Conservation (phyloP, 92 coral and sea anemone species). For the Muricea muricata region DNA sequence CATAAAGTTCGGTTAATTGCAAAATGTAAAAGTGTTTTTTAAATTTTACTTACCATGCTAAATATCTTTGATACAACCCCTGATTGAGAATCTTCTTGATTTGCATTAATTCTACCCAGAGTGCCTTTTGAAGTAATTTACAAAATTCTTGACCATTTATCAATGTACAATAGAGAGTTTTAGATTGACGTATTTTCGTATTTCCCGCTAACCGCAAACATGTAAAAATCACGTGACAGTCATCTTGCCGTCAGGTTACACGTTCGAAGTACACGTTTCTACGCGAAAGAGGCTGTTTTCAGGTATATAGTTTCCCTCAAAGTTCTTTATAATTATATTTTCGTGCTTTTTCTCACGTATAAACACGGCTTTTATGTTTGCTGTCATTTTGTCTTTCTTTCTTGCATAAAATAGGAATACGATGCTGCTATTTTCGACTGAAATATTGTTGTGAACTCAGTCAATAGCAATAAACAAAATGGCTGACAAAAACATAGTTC, state of each 20-base stretch:
- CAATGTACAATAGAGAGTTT: background rate
- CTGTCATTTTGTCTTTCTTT: background rate
- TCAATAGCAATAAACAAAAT: background rate
- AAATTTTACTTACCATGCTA: too few relatives aligned
- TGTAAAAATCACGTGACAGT: background rate
- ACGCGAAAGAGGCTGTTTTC: background rate
- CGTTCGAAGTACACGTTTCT: background rate
- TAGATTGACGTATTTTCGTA: background rate
- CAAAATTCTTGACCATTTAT: too few relatives aligned
- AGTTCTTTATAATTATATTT: background rate
- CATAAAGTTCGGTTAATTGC: too few relatives aligned
- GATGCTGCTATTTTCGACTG: background rate
- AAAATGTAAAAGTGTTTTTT: too few relatives aligned
- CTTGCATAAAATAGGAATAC: background rate
- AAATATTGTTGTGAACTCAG: background rate
- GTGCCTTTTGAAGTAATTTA: too few relatives aligned
- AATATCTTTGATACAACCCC: too few relatives aligned
- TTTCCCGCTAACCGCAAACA: background rate
- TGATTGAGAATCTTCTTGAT: too few relatives aligned
- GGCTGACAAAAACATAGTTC: background rate
- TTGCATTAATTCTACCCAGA: too few relatives aligned
- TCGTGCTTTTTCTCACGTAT: background rate
- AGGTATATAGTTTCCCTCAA: background rate
- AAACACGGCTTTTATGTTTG: background rate
- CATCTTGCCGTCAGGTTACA: background rate